Conservation (phyloP, 2,888 invertebrate species). For the Lepidocyrtinus sp. region DNA sequence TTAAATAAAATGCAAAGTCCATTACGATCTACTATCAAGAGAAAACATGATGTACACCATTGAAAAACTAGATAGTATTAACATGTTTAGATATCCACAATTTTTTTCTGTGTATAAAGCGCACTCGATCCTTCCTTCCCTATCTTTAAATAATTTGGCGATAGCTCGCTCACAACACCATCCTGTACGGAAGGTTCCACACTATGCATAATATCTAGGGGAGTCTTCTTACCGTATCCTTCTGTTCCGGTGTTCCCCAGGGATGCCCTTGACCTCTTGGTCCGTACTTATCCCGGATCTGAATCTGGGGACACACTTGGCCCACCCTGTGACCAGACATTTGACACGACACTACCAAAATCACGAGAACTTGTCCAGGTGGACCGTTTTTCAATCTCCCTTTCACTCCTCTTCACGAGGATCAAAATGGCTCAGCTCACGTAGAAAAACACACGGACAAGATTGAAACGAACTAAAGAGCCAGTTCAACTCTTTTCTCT, state of each 20-base stretch:
- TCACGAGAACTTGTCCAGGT: constrained; percentile 48
- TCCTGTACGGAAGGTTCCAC: constrained; percentile 60
- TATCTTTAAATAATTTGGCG: constrained; percentile 27
- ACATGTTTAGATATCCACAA: not conserved
- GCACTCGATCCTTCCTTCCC: constrained; percentile 66
- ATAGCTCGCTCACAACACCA: constrained; percentile 16
- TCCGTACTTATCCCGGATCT: constrained; percentile 14
- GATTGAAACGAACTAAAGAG: not conserved
- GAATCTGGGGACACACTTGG: constrained; percentile 48
- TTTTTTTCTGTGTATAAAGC: not conserved
- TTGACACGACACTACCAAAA: constrained; percentile 47
- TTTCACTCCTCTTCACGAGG: constrained; percentile 62
- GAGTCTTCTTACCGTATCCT: constrained; percentile 63
- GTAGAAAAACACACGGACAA: not conserved
- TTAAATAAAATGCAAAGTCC: not conserved
- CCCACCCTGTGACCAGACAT: constrained; percentile 53
- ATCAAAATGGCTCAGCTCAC: constrained; percentile 62
- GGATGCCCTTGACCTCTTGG: constrained; percentile 55
- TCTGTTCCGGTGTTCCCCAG: constrained; percentile 49
- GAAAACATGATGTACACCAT: not conserved
- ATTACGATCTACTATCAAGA: not conserved
- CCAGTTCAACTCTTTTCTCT: constrained; percentile 8
- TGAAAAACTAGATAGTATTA: not conserved
- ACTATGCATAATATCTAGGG: constrained; percentile 46
- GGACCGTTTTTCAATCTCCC: constrained; percentile 56